Base-by-base conservation (phyloP, 2,888 invertebrate species). In the Diaphora mendica region DNA sequence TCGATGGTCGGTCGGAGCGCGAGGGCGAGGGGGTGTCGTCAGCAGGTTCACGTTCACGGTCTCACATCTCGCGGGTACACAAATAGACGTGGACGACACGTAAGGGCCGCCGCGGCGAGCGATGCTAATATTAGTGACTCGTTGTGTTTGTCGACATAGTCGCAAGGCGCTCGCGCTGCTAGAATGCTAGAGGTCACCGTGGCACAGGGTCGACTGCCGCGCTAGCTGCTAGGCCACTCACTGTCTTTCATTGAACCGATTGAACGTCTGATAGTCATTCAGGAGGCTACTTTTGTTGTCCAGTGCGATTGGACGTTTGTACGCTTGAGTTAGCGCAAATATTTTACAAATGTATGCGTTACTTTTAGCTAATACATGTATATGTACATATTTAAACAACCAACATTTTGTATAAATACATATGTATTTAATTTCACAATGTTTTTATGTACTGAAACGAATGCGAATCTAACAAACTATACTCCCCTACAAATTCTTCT, bases 41-140 rank as follows among this genome's bases (percentile, higher is more conserved):
- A 88, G 86, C 91, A 91, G 91, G 91, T 91, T 91, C 91, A 90
- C 82, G 90, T 79, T 77, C 85, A 85, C 75, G 86, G 85, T 73
- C 72, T 67, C 70, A 65, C 69, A 13, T 39, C 64, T 39, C 39
- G 9, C 39, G 11, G 11, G 35, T 35, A 78, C 83, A 76, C 71
- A 88, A 87, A 87, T 87, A 88, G 84, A 80, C 72, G 76, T 76
- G 30, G 35, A 44, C 77, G 80, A 72, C 75, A 78, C 75, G 30
- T 65, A 59, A 70, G 64, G 51, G 48, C 66, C 75, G 69, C 70
- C 75, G 68, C 72, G 64, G 76, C 71, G 55, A 71, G 26, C 72
- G 72, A 64, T 71, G 72, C 81, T 79, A 80, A 78, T 82, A 72
- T 81, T 76, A 78, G 82, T 65, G 64, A 23, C 33, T 26, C 51